Percentiles rank a stretch among this genome's conserved stretches.
Evolutionary conservation across 2,797 vertebrate species (phyloP).

Genomic region (Helostoma temminkii): DNA sequence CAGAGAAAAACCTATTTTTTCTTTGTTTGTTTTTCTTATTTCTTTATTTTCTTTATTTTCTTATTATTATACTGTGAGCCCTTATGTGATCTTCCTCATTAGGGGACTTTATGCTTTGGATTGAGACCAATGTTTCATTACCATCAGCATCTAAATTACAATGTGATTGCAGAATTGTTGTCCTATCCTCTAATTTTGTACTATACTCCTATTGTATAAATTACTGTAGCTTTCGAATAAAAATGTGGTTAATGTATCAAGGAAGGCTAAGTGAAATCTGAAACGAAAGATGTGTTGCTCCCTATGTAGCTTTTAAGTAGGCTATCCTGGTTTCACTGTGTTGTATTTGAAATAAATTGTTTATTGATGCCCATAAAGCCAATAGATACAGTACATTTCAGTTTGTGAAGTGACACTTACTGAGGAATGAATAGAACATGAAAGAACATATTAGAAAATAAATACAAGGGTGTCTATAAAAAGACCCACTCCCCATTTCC

Average conservation of each 20-base stretch:
- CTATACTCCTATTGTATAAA: conserved; percentile 3
- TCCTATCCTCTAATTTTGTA: not conserved
- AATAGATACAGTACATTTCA: conserved; percentile 12
- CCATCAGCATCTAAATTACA: too few species aligned
- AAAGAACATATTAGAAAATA: conserved; percentile 35
- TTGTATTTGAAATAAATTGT: conserved; percentile 25
- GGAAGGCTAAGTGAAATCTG: conserved; percentile 13
- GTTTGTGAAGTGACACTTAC: conserved; percentile 14
- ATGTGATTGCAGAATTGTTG: not conserved
- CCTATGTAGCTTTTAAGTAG: conserved; percentile 24
- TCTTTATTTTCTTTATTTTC: too few species aligned
- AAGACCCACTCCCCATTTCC: conserved; percentile 53
- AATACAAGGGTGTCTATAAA: conserved; percentile 53
- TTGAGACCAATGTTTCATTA: too few species aligned
- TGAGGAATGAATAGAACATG: conserved; percentile 23
- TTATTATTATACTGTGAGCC: too few species aligned
- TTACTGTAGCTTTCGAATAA: not conserved
- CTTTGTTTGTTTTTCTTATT: too few species aligned
- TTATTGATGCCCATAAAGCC: conserved; percentile 26
- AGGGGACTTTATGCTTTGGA: too few species aligned
- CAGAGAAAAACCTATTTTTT: too few species aligned
- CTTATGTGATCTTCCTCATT: too few species aligned
- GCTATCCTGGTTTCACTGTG: conserved; percentile 4
- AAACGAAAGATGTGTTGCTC: conserved; percentile 28
- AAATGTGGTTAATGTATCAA: conserved; percentile 32